Evolutionary conservation across 2,113 vertebrate genomes (phyloP).

Genomic region (Rattus norvegicus): GRCr8 NC_086027.1:90030501-90031000

Average conservation of each 20-base stretch:
- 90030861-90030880: not conserved
- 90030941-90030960: slow-evolving; percentile 25
- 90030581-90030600: not conserved
- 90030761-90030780: not conserved
- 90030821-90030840: not conserved
- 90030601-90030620: not conserved
- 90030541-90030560: not conserved
- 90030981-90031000: not conserved
- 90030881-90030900: not conserved
- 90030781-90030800: not conserved
- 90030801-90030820: not conserved
- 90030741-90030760: not conserved
- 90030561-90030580: not conserved
- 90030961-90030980: not conserved
- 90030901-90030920: not conserved
- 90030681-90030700: no score
- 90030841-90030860: not conserved
- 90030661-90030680: no score
- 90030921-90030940: slow-evolving; percentile 35
- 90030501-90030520: not conserved
- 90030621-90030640: no score
- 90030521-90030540: not conserved
- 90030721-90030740: no score
- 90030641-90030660: no score
- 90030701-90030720: no score